Conservation (phyloP, 2,113 vertebrate species). For the Pipra filicauda region DNA sequence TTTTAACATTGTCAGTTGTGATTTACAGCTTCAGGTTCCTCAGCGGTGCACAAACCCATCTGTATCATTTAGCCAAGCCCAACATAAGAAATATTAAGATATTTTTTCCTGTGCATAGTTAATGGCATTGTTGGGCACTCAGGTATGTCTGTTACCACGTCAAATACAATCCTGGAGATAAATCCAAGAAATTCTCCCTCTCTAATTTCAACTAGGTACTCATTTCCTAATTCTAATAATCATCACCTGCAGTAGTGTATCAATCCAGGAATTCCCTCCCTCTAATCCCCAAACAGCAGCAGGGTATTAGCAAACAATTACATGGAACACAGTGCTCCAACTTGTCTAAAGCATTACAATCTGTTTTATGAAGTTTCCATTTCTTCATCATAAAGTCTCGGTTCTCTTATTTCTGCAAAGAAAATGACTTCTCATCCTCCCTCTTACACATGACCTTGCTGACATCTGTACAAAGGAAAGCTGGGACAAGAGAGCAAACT, state of each 20-base stretch:
- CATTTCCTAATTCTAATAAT: not conserved
- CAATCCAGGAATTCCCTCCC: not conserved
- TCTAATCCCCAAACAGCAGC: not conserved
- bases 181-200: not conserved
- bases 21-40: not conserved
- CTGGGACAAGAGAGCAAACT: not conserved
- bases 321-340: not conserved
- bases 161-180: not conserved
- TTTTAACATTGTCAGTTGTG: not conserved
- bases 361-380: not conserved
- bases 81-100: not conserved
- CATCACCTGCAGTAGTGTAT: not conserved
- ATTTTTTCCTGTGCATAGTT: not conserved
- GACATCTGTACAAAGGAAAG: not conserved
- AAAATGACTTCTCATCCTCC: not conserved
- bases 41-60: not conserved
- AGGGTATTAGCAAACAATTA: not conserved
- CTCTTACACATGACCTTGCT: not conserved
- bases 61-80: not conserved
- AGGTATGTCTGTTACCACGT: not conserved
- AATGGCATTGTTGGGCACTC: not conserved
- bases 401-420: not conserved
- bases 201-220: not conserved
- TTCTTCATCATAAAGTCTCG: not conserved
- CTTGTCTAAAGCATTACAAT: not conserved